A percentile compares a stretch with the other conserved stretches of the same genome.
These are phyloP conservation scores for Drepanosiphum platanoidis DNA, from an alignment of 2,888 invertebrate species.

Conservation along the genomic window DNA sequence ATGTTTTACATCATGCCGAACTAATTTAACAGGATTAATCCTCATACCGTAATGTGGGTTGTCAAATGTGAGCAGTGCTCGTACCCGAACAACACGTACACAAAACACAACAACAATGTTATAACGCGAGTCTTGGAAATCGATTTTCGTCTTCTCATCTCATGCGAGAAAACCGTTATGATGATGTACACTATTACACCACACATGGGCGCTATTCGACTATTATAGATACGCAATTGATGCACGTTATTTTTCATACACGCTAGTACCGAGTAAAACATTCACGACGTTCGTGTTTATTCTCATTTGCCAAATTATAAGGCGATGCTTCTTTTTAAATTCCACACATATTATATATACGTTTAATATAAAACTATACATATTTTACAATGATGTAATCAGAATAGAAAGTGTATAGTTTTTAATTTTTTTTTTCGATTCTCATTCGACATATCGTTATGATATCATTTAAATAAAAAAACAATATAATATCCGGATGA, in stretches of 20 bases:
- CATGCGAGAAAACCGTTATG: conserved; percentile 45
- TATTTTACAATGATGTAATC: not conserved
- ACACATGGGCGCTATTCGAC: conserved; percentile 25
- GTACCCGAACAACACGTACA: too few species aligned
- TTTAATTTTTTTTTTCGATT: conserved; percentile 15
- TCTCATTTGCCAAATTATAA: not conserved
- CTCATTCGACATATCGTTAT: not conserved
- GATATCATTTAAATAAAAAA: not conserved
- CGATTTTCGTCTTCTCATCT: conserved; percentile 29
- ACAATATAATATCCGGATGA: too few species aligned
- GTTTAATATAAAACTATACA: not conserved
- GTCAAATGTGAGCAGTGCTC: too few species aligned
- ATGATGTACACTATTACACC: conserved; percentile 20
- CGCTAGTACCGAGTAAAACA: not conserved
- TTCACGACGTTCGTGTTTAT: not conserved
- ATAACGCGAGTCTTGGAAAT: conserved; percentile 28
- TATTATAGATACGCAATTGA: conserved; percentile 13
- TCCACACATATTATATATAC: not conserved
- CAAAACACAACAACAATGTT: not conserved
- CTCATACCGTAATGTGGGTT: not conserved
- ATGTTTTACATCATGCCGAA: not conserved
- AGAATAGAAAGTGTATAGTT: conserved; percentile 23
- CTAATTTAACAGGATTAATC: conserved; percentile 10
- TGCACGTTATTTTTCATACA: conserved; percentile 2
- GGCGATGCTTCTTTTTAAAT: not conserved